Evolutionary conservation across 2,888 invertebrate genomes (phyloP).

Genomic region (Slavum lentiscoides): DNA sequence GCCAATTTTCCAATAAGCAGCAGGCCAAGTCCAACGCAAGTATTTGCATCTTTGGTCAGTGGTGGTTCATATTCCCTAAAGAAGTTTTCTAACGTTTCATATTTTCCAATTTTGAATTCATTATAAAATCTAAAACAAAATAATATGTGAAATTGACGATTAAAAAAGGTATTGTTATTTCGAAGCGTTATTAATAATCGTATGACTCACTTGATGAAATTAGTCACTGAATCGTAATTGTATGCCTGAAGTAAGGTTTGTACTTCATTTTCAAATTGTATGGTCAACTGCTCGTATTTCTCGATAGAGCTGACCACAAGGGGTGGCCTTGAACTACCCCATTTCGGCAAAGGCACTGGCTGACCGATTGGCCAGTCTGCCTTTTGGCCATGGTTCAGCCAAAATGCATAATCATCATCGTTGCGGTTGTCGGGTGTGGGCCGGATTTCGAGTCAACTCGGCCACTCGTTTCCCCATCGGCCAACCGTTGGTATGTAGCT

Average conservation of each 20-base stretch:
- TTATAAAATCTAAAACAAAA: slow-evolving; percentile 64
- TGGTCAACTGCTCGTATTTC: slow-evolving; percentile 79
- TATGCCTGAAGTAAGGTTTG: slow-evolving; percentile 80
- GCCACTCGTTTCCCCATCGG: slow-evolving; percentile 93
- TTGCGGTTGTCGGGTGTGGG: slow-evolving; percentile 35
- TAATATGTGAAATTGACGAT: too few relatives aligned
- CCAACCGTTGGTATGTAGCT: slow-evolving; percentile 78
- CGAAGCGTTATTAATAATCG: not conserved
- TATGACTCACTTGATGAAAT: slow-evolving; percentile 69
- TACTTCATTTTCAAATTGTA: slow-evolving; percentile 76
- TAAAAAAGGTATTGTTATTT: too few relatives aligned
- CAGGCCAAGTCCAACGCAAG: slow-evolving; percentile 86
- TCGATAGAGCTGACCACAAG: slow-evolving; percentile 64
- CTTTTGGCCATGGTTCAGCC: slow-evolving; percentile 50
- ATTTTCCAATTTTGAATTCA: slow-evolving; percentile 65
- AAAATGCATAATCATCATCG: slow-evolving; percentile 38
- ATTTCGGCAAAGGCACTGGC: slow-evolving; percentile 77
- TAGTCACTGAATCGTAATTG: slow-evolving; percentile 87
- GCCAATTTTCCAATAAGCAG: slow-evolving; percentile 73
- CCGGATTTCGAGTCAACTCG: slow-evolving; percentile 86
- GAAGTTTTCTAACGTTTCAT: slow-evolving; percentile 68
- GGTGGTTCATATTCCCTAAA: slow-evolving; percentile 78
- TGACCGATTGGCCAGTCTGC: slow-evolving; percentile 70
- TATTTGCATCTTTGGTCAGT: slow-evolving; percentile 77
- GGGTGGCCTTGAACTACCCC: slow-evolving; percentile 63